Percentiles rank a stretch among this genome's conserved stretches.
Conservation (phyloP, 2,888 invertebrate species). For the Amphipyra tragopoginis region DNA sequence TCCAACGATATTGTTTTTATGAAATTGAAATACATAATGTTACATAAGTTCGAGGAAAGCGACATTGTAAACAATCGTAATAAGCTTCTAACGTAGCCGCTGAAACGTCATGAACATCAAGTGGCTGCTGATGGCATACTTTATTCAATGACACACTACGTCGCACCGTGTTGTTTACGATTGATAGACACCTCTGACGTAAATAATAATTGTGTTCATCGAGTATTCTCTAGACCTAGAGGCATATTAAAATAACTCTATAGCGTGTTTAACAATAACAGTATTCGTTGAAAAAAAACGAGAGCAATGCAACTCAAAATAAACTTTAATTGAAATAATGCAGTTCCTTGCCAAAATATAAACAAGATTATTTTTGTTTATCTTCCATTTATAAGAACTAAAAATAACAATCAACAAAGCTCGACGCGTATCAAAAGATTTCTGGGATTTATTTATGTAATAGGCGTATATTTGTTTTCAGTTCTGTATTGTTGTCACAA, state of each 20-base stretch:
- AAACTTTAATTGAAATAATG: constrained; percentile 18
- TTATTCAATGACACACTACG: constrained; percentile 25
- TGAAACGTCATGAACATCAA: constrained; percentile 42
- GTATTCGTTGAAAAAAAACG: constrained; percentile 5
- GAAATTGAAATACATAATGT: constrained; percentile 41
- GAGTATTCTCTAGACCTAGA: constrained; percentile 7
- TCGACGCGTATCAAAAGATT: constrained; percentile 1
- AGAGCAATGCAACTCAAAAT: constrained; percentile 17
- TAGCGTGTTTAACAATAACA: constrained; percentile 5
- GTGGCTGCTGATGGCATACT: constrained; percentile 28
- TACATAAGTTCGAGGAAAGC: constrained; percentile 48
- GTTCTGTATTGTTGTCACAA: constrained; percentile 51
- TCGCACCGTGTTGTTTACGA: constrained; percentile 42
- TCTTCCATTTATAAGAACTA: constrained; percentile 13
- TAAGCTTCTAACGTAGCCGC: constrained; percentile 29
- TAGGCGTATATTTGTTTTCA: constrained; percentile 33
- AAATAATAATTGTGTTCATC: constrained; percentile 25
- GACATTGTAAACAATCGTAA: constrained; percentile 39
- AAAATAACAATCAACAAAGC: constrained; percentile 35
- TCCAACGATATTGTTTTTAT: constrained; percentile 16
- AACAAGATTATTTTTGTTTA: constrained; percentile 24
- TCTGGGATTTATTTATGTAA: constrained; percentile 30
- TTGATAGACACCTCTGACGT: constrained; percentile 31
- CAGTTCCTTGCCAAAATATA: constrained; percentile 34
- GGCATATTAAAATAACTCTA: constrained; percentile 3